phyloP scores from a whole-genome alignment of 2,888 invertebrate genomes.

The Meliscaeva auricollis region DNA sequence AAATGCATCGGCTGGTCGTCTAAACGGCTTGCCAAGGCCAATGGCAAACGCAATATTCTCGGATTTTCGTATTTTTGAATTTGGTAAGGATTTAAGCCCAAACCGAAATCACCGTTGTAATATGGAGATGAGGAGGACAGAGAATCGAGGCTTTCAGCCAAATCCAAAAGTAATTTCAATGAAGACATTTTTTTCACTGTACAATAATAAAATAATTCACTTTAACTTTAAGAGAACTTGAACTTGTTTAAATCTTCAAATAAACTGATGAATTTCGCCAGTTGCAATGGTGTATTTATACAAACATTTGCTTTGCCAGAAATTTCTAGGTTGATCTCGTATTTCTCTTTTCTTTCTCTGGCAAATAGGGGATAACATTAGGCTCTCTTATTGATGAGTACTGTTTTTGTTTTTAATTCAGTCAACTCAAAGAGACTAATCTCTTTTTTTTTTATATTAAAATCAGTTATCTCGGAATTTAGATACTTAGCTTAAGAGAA shows the following conservation, averaged over 20 bases:
- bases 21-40: constrained; percentile 2
- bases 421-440: too few relatives aligned
- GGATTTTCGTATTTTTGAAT: constrained; percentile 12
- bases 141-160: constrained; percentile 44
- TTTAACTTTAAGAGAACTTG: neutral
- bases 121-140: constrained; percentile 28
- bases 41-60: neutral
- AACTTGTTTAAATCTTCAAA: neutral
- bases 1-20: constrained; percentile 8
- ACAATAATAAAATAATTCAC: neutral
- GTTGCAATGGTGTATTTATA: neutral
- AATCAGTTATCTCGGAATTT: too few relatives aligned
- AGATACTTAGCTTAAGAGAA: too few relatives aligned
- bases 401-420: neutral
- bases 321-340: neutral
- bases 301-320: constrained; percentile 10
- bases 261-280: constrained; percentile 1
- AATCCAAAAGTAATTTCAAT: constrained; percentile 49
- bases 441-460: too few relatives aligned
- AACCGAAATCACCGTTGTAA: constrained; percentile 12
- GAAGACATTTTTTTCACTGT: constrained; percentile 29
- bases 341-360: neutral
- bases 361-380: neutral
- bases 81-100: constrained; percentile 32
- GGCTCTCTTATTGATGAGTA: neutral